These are phyloP conservation scores for Rhamnusium bicolor DNA, from an alignment of 2,888 invertebrate genomes.

Conservation along the genomic window DNA sequence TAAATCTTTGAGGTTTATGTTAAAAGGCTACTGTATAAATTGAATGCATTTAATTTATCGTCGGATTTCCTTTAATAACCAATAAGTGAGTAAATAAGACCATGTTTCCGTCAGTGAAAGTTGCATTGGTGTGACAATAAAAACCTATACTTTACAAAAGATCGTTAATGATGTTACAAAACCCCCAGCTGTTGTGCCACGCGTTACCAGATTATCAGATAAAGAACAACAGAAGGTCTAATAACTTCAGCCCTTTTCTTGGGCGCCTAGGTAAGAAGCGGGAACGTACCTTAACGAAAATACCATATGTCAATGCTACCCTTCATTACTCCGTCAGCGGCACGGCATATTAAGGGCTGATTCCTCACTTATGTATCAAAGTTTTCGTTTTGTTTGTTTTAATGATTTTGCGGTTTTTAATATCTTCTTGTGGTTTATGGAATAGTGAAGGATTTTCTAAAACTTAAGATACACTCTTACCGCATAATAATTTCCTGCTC, in stretches of 20 bases:
- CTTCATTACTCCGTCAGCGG: constrained; percentile 35
- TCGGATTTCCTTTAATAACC: constrained; percentile 37
- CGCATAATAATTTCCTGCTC: constrained; percentile 12
- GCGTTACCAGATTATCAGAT: constrained; percentile 53
- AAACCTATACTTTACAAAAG: constrained; percentile 35
- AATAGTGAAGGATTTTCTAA: not conserved
- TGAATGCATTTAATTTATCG: not conserved
- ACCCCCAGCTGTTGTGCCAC: constrained; percentile 53
- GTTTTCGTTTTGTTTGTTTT: constrained; percentile 1
- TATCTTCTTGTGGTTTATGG: constrained; percentile 23
- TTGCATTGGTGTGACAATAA: constrained; percentile 34
- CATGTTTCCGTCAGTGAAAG: constrained; percentile 44
- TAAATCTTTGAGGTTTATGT: not conserved
- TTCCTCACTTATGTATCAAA: not conserved
- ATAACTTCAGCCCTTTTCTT: constrained; percentile 45
- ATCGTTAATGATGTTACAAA: constrained; percentile 39
- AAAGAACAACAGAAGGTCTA: constrained; percentile 52
- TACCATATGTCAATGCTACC: constrained; percentile 52
- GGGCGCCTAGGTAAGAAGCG: constrained; percentile 40
- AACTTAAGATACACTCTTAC: not conserved
- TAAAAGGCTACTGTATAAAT: constrained; percentile 2
- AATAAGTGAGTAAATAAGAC: constrained; percentile 29
- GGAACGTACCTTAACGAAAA: constrained; percentile 48
- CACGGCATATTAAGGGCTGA: constrained; percentile 4
- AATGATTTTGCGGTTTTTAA: constrained; percentile 31